Base-by-base conservation (phyloP, 2,113 vertebrate genomes). In the Myanophis thanlyinensis region DNA sequence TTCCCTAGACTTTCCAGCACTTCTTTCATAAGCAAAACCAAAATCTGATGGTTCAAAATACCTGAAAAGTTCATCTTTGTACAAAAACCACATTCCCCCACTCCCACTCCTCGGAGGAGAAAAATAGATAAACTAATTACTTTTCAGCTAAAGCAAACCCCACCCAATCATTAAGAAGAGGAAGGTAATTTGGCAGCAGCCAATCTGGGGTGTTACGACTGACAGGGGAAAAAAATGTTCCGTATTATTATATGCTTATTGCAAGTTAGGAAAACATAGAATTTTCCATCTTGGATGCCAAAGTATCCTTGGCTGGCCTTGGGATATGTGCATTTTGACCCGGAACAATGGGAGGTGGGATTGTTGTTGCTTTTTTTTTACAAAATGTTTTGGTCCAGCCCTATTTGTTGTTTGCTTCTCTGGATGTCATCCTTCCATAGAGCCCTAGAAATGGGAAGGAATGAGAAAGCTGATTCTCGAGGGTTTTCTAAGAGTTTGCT, bases 401-500 rank as follows among this genome's bases (percentile, higher is more conserved):
- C 4, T 86, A 12, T 27, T 47, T 80, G 3, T 20, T 44, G 73
- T 80, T 40, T 80, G 7, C 27, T 23, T 30, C 4, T 91, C 95
- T 93, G 92, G 96, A 96, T 93, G 94, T 93, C 91, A 93, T 95
- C 96, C 95, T 93, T 91, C 93, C 94, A 94, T 94, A 93, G 94
- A 94, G 91, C 92, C 91, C 96, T 92, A 94, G 94, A 95, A 93
- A 94, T 90, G 1, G 49, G 25, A 2, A 46, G 73, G 3, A 91
- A 95, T 2, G 30, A 18, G 12, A 10, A 10, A 9, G 8, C 0
- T 56, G 4, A 94, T 94, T 96, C 93, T 92, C 90, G 73, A 96
- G 54, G 94, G 95, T 95, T 94, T 96, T 93, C 95, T 94, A 95
- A 97, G 95, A 95, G 94, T 96, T 96, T 96, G 95, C 95, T 97